Evolutionary conservation across 92 coral and sea anemone species (phyloP).

Genomic region (Metridium senile): DNA sequence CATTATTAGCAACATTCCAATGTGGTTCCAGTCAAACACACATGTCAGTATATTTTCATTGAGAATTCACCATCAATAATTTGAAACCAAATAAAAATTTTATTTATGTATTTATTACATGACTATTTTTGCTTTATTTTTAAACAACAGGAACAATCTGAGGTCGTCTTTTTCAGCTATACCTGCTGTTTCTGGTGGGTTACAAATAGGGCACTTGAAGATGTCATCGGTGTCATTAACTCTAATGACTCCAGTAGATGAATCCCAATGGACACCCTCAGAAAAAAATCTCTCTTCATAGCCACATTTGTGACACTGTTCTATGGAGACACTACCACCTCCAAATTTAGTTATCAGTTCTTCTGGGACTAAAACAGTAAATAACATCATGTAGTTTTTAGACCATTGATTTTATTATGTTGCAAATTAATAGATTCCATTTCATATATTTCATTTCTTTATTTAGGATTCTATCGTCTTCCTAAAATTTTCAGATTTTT

Average conservation of each 20-base stretch:
- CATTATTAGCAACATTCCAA: neutral
- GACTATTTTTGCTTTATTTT: neutral
- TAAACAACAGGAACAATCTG: neutral
- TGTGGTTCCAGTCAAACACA: neutral
- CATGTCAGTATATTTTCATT: neutral
- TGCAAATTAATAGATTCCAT: too few relatives aligned
- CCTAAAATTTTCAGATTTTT: neutral
- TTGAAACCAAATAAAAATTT: neutral
- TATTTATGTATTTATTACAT: too few relatives aligned
- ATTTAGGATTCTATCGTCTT: neutral
- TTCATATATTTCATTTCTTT: too few relatives aligned
- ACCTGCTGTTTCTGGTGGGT: neutral
- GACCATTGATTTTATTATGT: too few relatives aligned
- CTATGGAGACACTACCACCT: neutral
- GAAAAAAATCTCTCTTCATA: neutral
- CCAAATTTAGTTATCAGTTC: neutral
- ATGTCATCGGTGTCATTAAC: neutral
- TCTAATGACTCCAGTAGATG: neutral
- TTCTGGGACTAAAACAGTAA: neutral
- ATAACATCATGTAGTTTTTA: neutral
- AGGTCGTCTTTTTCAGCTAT: neutral
- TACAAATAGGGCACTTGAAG: neutral
- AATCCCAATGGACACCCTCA: neutral
- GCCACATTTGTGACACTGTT: neutral
- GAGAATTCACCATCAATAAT: neutral